Percentiles rank a stretch among this genome's conserved stretches.
Conservation (phyloP, 2,797 vertebrate species). For the Argya squamiceps region DNA sequence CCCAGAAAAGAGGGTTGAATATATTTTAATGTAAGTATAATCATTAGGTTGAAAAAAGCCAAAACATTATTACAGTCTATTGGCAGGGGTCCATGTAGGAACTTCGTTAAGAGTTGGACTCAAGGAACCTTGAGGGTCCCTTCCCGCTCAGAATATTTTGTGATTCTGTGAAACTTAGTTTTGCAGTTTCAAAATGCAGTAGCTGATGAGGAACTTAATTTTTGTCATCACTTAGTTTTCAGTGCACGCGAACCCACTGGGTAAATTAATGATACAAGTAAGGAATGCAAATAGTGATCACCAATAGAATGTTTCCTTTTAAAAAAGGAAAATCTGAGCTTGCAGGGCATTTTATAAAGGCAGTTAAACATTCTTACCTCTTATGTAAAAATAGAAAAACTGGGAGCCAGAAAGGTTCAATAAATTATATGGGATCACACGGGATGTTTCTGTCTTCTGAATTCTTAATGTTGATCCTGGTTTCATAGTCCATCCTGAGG, state of each 20-base stretch:
- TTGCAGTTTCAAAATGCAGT: background rate
- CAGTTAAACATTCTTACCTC: background rate
- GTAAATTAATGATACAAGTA: background rate
- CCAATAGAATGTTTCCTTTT: background rate
- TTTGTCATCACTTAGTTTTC: background rate
- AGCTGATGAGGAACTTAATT: constrained; percentile 22
- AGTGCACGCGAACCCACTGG: background rate
- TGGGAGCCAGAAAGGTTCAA: background rate
- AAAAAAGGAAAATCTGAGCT: background rate
- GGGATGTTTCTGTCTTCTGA: background rate
- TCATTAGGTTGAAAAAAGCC: background rate
- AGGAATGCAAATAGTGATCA: background rate
- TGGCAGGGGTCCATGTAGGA: background rate
- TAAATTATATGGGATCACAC: background rate
- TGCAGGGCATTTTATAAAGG: background rate
- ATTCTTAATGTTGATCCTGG: background rate
- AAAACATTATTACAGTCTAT: background rate
- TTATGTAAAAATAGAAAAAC: background rate
- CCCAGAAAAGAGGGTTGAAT: background rate
- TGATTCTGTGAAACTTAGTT: background rate
- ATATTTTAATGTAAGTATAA: background rate
- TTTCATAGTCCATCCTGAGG: background rate
- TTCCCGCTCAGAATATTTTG: background rate
- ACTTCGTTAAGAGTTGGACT: background rate
- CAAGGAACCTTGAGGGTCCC: background rate